These are phyloP conservation scores for Saturnia japonica DNA, from an alignment of 2,888 invertebrate species.

Conservation along the genomic window DNA sequence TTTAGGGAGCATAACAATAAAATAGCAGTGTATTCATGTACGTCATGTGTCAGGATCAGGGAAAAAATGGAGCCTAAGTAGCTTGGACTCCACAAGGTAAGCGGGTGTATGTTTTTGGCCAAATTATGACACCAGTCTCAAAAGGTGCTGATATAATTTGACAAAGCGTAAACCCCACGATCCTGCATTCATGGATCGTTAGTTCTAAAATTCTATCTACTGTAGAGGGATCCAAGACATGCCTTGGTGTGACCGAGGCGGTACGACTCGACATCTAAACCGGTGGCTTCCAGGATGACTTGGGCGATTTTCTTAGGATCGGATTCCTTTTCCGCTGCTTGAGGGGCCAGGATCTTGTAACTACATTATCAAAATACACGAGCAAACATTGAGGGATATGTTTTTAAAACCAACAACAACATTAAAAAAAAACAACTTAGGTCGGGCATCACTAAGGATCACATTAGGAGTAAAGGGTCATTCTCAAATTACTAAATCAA, in stretches of 20 bases:
- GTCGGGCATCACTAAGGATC: not conserved
- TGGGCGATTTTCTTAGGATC: conserved; percentile 93
- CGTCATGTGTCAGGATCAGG: conserved; percentile 34
- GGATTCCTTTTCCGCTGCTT: conserved; percentile 87
- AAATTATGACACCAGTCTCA: conserved; percentile 64
- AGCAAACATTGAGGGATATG: conserved; percentile 69
- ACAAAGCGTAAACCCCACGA: conserved; percentile 59
- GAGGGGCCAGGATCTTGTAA: conserved; percentile 99
- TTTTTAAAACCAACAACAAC: conserved; percentile 10
- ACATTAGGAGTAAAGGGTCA: conserved; percentile 16
- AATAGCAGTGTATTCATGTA: conserved; percentile 56
- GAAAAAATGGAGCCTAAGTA: conserved; percentile 66
- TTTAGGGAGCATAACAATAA: conserved; percentile 73
- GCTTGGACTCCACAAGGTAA: conserved; percentile 61
- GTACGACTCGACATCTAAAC: conserved; percentile 94
- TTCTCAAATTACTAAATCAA: not conserved
- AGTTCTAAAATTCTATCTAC: conserved; percentile 65
- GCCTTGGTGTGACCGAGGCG: conserved; percentile 99
- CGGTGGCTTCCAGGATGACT: conserved; percentile 90
- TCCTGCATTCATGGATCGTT: conserved; percentile 54
- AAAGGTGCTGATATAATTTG: conserved; percentile 56
- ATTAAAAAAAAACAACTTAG: not conserved
- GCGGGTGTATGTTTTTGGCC: conserved; percentile 49
- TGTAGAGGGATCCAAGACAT: conserved; percentile 79
- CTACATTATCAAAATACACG: conserved; percentile 84